These are phyloP conservation scores for Mechanitis mazaeus DNA, from an alignment of 2,888 invertebrate genomes.

Conservation along the genomic window DNA sequence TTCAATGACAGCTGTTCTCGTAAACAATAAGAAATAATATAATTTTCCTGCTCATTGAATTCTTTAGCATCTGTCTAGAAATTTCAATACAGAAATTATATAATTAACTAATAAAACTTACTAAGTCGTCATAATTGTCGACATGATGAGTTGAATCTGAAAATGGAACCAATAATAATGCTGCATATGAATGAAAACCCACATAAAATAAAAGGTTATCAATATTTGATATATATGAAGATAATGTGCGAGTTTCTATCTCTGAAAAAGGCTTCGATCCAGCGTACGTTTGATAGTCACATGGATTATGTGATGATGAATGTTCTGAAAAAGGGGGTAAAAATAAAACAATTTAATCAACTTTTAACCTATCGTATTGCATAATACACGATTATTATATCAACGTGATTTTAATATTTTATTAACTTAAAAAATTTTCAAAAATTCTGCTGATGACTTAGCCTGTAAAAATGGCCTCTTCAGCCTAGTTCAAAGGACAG, in stretches of 20 bases:
- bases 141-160: conserved; percentile 75
- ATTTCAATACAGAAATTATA: no score
- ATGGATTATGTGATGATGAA: conserved; percentile 72
- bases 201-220: conserved; percentile 79
- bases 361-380: no score
- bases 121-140: conserved; percentile 69
- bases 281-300: conserved; percentile 80
- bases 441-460: no score
- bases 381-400: no score
- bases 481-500: no score
- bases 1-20: background rate
- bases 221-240: conserved; percentile 72
- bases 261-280: conserved; percentile 84
- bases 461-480: no score
- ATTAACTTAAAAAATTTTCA: no score
- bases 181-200: conserved; percentile 85
- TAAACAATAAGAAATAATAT: background rate
- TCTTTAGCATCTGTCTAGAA: no score
- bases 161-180: conserved; percentile 81
- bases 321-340: conserved; percentile 27
- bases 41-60: no score
- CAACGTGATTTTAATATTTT: no score
- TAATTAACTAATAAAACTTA: conserved; percentile 31
- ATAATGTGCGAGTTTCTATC: conserved; percentile 76
- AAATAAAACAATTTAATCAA: background rate